These are phyloP conservation scores for Holothuria glaberrima DNA, from an alignment of 35 echinoderm and acorn worm species.

Conservation along the genomic window DNA sequence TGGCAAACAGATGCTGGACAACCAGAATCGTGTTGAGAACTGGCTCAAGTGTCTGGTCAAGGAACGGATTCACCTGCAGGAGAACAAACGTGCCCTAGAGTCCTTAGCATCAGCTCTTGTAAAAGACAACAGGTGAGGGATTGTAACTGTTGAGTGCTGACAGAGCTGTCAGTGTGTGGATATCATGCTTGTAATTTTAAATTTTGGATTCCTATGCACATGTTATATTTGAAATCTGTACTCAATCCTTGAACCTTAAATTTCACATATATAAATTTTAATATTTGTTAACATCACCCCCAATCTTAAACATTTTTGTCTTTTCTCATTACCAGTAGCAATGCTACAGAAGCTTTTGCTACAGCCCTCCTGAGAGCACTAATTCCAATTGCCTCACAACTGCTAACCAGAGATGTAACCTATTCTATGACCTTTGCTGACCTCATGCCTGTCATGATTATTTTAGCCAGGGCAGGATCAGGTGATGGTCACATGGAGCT, in stretches of 20 bases:
- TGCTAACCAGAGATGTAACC: constrained; percentile 73
- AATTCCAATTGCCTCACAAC: constrained; percentile 86
- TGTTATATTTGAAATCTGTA: too few relatives aligned
- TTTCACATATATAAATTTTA: too few relatives aligned
- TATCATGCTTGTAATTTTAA: too few relatives aligned
- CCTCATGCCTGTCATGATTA: constrained; percentile 96
- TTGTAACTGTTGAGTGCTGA: too few relatives aligned
- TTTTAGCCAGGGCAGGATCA: constrained; percentile 87
- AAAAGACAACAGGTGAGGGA: constrained; percentile 90
- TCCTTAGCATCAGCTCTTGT: constrained; percentile 81
- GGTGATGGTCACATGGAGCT: constrained; percentile 86
- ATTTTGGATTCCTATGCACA: too few relatives aligned
- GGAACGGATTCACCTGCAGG: constrained; percentile 83
- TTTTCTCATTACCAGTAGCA: neutral
- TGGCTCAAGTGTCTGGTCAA: constrained; percentile 86
- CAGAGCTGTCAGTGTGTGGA: too few relatives aligned
- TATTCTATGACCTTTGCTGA: constrained; percentile 84
- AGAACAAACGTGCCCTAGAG: constrained; percentile 84
- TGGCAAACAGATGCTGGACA: constrained; percentile 51
- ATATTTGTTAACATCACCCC: too few relatives aligned
- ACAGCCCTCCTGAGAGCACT: constrained; percentile 79
- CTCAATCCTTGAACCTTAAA: neutral
- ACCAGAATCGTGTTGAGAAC: constrained; percentile 67
- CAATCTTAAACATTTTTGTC: neutral
- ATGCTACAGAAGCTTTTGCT: constrained; percentile 37